Conservation (phyloP, 1,140 invertebrate genomes). For the Ericerus pela region DNA sequence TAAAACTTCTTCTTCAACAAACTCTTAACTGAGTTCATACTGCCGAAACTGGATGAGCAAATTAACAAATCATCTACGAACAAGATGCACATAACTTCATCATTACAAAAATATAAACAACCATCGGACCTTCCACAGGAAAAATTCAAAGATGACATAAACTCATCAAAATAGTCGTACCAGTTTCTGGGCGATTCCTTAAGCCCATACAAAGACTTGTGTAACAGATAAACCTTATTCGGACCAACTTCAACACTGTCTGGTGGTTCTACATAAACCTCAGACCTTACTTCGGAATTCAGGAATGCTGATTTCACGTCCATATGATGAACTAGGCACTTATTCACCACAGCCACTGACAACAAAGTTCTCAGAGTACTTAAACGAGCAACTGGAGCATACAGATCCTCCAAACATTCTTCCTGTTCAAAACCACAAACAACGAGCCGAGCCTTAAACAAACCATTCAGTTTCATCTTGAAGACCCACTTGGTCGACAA, state of each 20-base stretch:
- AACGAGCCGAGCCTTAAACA: no score
- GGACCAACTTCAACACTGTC: constrained; percentile 14
- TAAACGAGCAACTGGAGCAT: constrained; percentile 20
- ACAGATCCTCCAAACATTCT: constrained; percentile 17
- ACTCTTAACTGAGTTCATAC: background rate
- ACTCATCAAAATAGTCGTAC: constrained; percentile 6
- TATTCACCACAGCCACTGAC: background rate
- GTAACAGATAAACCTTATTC: constrained; percentile 5
- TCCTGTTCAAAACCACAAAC: constrained; percentile 22
- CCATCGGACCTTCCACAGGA: background rate
- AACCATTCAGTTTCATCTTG: no score
- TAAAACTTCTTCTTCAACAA: constrained; percentile 3
- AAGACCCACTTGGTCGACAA: no score
- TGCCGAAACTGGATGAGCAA: background rate
- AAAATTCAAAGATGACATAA: background rate
- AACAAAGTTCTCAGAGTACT: constrained; percentile 1
- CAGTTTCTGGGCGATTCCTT: constrained; percentile 9
- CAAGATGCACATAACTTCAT: background rate
- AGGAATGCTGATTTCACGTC: constrained; percentile 12
- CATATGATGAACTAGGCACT: constrained; percentile 13
- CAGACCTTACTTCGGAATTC: constrained; percentile 1
- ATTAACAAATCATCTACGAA: constrained; percentile 14
- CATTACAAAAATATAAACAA: constrained; percentile 6
- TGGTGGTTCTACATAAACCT: constrained; percentile 13
- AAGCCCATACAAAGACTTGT: constrained; percentile 12